Evolutionary conservation across 2,888 invertebrate genomes (phyloP), one percentile per base, ranked within the genome.

Genomic region (Erebia epiphron): DNA sequence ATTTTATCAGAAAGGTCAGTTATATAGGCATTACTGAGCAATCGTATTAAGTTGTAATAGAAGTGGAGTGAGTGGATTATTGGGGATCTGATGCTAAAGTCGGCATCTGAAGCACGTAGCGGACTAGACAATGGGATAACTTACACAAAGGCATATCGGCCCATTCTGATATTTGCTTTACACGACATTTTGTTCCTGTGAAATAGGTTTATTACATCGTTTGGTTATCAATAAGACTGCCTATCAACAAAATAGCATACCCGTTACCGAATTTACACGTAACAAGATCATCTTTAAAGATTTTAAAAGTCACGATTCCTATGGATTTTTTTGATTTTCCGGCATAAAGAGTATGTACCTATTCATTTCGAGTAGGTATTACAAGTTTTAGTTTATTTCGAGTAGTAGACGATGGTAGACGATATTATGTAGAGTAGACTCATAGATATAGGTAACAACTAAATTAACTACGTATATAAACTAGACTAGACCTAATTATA

Each of bases 121-220:
- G 64, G 18, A 16, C 16, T 35, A 69, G 69, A 69, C 69, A 64
- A 69, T 64, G 64, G 57, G 56, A 66, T 54, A 66, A 66, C 46
- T 66, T 46, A 66, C 56, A 67, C 70, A 70, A 70, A 63, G 62
- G 54, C 67, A 67, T 70, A 70, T 57, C 70, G 35, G n/a, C 46
- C 49, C 50, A 46, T n/a, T 46, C 46, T 54, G 21, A 67, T 67
- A 67, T 70, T 63, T 58, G 57, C 60, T 70, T 66, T 60, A 62
- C 26, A 50, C 3, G 49, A 50, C 2, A 26, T 26, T 41, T 43
- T 60, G 16, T 60, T 60, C n/a, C 60, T 41, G 41, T 41, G 16
- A 43, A 60, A 60, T 41, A 21, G 21, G 56, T 56, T 21, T 21
- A 26, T 56, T 21, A 21, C 8, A 18, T 18, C 8, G 56, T 11